phyloP scores from a whole-genome alignment of 2,888 invertebrate genomes.

The Campoplex nolae region DNA sequence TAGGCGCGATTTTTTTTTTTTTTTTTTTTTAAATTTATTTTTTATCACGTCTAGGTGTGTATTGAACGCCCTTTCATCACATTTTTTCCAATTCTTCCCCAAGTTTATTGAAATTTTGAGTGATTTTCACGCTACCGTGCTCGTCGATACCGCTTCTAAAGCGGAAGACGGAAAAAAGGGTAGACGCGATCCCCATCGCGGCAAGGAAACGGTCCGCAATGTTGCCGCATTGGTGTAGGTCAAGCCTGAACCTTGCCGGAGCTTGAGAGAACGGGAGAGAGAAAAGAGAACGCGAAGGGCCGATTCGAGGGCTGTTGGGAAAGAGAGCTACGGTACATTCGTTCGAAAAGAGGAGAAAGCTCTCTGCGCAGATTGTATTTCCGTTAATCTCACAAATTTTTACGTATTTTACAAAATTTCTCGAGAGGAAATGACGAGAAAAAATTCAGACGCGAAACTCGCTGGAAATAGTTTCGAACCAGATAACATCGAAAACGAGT shows the following conservation, averaged over 20 bases:
- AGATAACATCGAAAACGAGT: not conserved
- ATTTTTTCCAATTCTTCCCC: not conserved
- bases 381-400: constrained; percentile 67
- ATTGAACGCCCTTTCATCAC: not conserved
- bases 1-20: not conserved
- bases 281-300: not conserved
- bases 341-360: not conserved
- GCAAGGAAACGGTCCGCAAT: constrained; percentile 64
- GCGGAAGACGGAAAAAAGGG: not conserved
- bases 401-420: constrained; percentile 16
- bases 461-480: not conserved
- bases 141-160: not conserved
- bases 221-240: constrained; percentile 71
- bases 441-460: not conserved
- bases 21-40: too few relatives aligned
- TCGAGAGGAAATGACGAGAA: not conserved
- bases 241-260: constrained; percentile 57
- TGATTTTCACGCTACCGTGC: not conserved
- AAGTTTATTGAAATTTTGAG: not conserved
- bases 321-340: constrained; percentile 13
- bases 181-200: constrained; percentile 7
- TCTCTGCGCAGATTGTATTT: constrained; percentile 9
- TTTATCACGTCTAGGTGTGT: not conserved
- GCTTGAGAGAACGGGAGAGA: constrained; percentile 3
- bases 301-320: constrained; percentile 18